Conservation (phyloP, 2,888 invertebrate genomes). For the Eilema sororculum region DNA sequence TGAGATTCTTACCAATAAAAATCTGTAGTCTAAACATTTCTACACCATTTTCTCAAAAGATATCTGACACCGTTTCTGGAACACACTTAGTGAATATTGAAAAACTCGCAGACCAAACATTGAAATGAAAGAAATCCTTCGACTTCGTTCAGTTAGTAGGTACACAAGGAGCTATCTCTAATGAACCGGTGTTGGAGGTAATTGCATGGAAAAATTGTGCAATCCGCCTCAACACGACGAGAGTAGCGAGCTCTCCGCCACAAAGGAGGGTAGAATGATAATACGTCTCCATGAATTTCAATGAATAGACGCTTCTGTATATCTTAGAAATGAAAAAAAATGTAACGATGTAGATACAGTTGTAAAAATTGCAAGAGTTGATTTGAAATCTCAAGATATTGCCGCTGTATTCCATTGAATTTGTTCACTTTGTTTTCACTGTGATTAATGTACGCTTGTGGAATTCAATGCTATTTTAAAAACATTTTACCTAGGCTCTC, state of each 20-base stretch:
- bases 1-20: too few species aligned
- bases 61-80: not conserved
- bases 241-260: slow-evolving; percentile 9
- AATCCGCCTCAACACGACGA: slow-evolving; percentile 9
- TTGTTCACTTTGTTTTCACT: not conserved
- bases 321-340: not conserved
- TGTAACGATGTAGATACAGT: not conserved
- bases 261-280: slow-evolving; percentile 3
- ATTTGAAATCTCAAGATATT: not conserved
- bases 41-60: not conserved
- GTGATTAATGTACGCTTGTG: not conserved
- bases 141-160: not conserved
- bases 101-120: not conserved
- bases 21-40: not conserved
- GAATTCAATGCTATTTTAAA: not conserved
- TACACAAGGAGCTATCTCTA: slow-evolving; percentile 21
- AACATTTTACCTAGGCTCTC: too few species aligned
- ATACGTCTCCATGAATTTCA: not conserved
- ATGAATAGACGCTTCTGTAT: not conserved
- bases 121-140: slow-evolving; percentile 15
- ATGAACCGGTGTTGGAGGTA: slow-evolving; percentile 47
- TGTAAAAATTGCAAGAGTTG: not conserved
- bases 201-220: slow-evolving; percentile 53
- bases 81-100: slow-evolving; percentile 2
- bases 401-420: not conserved